These are phyloP conservation scores for Chrysochloris asiatica DNA, from an alignment of 2,113 vertebrate species.

Conservation along the genomic window DNA sequence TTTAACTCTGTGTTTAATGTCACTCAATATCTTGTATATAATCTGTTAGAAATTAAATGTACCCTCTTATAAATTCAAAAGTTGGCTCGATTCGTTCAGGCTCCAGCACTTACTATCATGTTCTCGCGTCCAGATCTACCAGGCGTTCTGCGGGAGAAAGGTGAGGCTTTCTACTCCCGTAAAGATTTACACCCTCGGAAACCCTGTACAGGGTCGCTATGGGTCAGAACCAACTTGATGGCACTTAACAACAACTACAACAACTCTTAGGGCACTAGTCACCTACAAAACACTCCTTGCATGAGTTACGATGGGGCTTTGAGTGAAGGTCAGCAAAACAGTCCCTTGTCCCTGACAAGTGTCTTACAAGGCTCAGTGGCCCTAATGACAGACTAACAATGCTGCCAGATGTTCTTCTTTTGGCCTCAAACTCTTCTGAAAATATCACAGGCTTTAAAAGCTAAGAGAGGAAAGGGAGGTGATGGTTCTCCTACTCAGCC, in stretches of 20 bases:
- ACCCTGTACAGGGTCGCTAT: too few relatives aligned
- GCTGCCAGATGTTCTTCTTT: not conserved
- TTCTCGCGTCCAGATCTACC: not conserved
- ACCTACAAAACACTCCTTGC: not conserved
- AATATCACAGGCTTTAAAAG: not conserved
- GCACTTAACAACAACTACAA: too few relatives aligned
- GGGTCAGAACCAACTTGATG: too few relatives aligned
- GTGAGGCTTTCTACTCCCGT: too few relatives aligned
- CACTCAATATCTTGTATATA: conserved; percentile 66
- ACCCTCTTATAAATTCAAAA: conserved; percentile 62
- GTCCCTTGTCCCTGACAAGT: not conserved
- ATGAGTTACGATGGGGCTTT: too few relatives aligned
- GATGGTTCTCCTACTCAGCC: not conserved
- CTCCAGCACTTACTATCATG: accelerated
- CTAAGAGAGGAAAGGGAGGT: not conserved
- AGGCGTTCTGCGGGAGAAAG: not conserved
- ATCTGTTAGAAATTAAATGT: conserved; percentile 78
- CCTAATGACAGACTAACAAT: not conserved
- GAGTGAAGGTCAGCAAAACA: not conserved
- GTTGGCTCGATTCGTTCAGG: conserved; percentile 15
- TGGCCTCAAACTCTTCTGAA: not conserved
- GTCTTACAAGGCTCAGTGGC: not conserved
- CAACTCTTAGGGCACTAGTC: not conserved
- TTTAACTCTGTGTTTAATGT: conserved; percentile 75
- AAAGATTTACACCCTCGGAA: too few relatives aligned